Base-by-base conservation (phyloP, 2,113 vertebrate species). In the Dasyornis broadbenti region DNA sequence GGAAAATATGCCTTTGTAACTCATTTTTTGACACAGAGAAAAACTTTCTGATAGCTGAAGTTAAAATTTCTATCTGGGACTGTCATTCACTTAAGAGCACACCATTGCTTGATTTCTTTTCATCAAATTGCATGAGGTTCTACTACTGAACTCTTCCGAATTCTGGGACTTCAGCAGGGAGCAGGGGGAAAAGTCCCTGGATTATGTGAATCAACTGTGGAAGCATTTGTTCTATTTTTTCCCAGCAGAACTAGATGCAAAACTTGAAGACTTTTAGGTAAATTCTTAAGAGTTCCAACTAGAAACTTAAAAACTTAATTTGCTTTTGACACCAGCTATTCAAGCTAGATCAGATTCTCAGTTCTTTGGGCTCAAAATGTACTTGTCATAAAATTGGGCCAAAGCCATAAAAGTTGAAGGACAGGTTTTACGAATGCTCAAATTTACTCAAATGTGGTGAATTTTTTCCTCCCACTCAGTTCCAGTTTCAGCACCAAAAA, bases 181-280 rank as follows among this genome's bases (percentile, higher is more conserved):
- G 17, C 7, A 1, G 1, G 2, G 7, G 19, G 11, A 35, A 22
- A 78, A 75, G 37, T 42, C 39, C 14, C 23, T 59, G 2, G 0
- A 37, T 69, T 80, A 80, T 4, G 11, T 27, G 16, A 96, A 71
- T 26, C 54, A 83, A 37, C 24, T 53, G 27, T 39, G 24, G 60
- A 83, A 66, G 37, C 11, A 44, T 50, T 69, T 82, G 61, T 60
- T 2, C 2, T 22, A 84, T 78, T 50, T 10, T 82, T 50, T 77
- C 20, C 15, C 85, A 95, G 28, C 27, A 90, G 9, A 90, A 78
- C 47, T 45, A 60, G 37, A 79, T 60, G 30, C 18, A 64, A 68
- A 50, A 47, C 30, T 60, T 78, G n/a, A 64, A 84, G 40, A 37
- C 19, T 49, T 52, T 42, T 37, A 54, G 35, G 71, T 72, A 64